Evolutionary conservation across 2,113 vertebrate genomes (phyloP).

Genomic region (Nycticorax nycticorax): DNA sequence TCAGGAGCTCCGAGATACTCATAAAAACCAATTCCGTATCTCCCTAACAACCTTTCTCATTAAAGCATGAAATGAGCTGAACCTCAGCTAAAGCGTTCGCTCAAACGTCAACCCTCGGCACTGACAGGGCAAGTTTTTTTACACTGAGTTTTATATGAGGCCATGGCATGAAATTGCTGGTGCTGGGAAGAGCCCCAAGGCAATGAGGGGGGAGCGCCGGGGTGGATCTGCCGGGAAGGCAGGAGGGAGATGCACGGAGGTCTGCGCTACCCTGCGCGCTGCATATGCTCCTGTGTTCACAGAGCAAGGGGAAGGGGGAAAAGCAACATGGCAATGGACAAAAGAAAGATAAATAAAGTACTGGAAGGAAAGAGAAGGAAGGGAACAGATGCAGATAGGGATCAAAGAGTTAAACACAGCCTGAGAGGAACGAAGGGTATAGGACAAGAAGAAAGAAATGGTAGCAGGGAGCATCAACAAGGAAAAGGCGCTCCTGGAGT

Average conservation of each 20-base stretch:
- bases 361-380: background rate
- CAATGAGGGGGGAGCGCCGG: background rate
- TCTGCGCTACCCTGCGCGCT: background rate
- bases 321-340: background rate
- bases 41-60: background rate
- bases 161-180: background rate
- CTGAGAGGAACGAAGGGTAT: fast-evolving
- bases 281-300: fast-evolving
- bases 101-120: background rate
- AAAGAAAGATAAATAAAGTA: background rate
- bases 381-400: background rate
- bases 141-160: background rate
- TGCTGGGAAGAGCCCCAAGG: background rate
- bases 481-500: background rate
- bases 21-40: background rate
- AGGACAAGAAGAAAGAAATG: background rate
- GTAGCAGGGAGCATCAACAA: background rate
- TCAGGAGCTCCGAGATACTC: background rate
- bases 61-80: background rate
- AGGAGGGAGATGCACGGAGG: background rate
- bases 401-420: background rate
- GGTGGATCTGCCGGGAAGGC: background rate
- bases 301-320: background rate
- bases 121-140: background rate
- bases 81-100: background rate